A percentile compares a stretch with the other conserved stretches of the same genome.
Evolutionary conservation across 2,113 vertebrate genomes (phyloP).

Genomic region (Atrichornis clamosus): DNA sequence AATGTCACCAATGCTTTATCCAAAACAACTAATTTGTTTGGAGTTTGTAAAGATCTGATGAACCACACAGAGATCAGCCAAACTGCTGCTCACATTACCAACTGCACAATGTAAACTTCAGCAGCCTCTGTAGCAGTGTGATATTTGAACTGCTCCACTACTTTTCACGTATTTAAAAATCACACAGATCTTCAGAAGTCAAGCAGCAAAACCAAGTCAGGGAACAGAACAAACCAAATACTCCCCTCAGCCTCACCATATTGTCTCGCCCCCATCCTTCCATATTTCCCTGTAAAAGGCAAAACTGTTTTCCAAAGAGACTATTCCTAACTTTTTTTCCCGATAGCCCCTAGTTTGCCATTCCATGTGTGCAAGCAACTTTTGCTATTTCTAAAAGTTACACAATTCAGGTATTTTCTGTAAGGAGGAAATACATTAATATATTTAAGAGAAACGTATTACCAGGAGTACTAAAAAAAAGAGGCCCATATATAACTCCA

Average conservation of each 20-base stretch:
- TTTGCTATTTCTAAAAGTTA: not conserved
- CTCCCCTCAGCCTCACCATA: not conserved
- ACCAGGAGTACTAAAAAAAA: accelerated
- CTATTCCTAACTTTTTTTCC: not conserved
- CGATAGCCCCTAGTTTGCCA: not conserved
- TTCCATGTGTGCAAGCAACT: not conserved
- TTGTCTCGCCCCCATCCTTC: too few species aligned
- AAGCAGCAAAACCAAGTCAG: not conserved
- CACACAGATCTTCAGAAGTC: not conserved
- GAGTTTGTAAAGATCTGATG: not conserved
- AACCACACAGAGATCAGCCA: not conserved
- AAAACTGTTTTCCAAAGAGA: not conserved
- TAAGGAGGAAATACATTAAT: not conserved
- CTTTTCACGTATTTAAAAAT: not conserved
- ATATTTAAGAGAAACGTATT: not conserved
- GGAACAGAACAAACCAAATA: not conserved
- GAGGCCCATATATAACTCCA: not conserved
- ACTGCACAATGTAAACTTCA: not conserved
- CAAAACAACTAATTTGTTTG: not conserved
- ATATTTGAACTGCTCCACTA: not conserved
- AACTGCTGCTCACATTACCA: not conserved
- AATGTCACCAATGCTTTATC: not conserved
- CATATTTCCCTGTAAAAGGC: not conserved
- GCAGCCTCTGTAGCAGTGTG: not conserved
- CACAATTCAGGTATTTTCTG: not conserved